These are phyloP conservation scores for Parascotia fuliginaria DNA, from an alignment of 2,888 invertebrate genomes.

Conservation along the genomic window DNA sequence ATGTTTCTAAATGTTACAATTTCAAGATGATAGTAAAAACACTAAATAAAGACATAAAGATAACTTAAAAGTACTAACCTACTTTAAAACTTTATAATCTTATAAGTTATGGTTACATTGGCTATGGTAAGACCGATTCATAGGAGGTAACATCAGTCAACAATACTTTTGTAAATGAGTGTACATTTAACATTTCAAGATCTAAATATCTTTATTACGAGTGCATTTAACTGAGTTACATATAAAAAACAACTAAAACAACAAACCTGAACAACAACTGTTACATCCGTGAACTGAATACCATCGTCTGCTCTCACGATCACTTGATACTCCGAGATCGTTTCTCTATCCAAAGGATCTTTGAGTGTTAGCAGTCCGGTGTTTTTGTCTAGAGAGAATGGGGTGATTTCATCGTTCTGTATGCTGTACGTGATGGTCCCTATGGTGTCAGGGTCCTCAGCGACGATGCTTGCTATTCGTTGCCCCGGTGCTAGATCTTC, in stretches of 20 bases:
- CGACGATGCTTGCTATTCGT: slow-evolving; percentile 90
- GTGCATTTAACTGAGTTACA: slow-evolving; percentile 31
- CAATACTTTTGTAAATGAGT: slow-evolving; percentile 26
- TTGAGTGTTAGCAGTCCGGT: slow-evolving; percentile 91
- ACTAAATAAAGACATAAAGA: too few species aligned
- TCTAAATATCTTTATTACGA: slow-evolving; percentile 42
- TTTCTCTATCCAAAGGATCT: slow-evolving; percentile 94
- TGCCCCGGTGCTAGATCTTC: slow-evolving; percentile 95
- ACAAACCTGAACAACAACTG: slow-evolving; percentile 91
- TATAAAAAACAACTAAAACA: slow-evolving; percentile 24
- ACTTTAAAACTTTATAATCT: too few species aligned
- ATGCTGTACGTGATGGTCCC: slow-evolving; percentile 92
- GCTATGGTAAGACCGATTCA: too few species aligned
- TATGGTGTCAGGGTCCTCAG: slow-evolving; percentile 94
- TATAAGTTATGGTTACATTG: too few species aligned
- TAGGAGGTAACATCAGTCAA: too few species aligned
- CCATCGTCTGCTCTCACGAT: slow-evolving; percentile 95
- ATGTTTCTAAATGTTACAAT: too few species aligned
- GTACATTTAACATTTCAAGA: slow-evolving; percentile 30
- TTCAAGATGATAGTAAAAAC: too few species aligned
- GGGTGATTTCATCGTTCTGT: slow-evolving; percentile 87
- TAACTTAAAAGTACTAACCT: too few species aligned
- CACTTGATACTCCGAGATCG: slow-evolving; percentile 91
- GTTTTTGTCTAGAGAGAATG: slow-evolving; percentile 89
- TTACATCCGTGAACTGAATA: slow-evolving; percentile 92